A percentile compares a stretch with the other conserved stretches of the same genome.
These are phyloP conservation scores for Apamea monoglypha DNA, from an alignment of 2,888 invertebrate species.

Conservation along the genomic window DNA sequence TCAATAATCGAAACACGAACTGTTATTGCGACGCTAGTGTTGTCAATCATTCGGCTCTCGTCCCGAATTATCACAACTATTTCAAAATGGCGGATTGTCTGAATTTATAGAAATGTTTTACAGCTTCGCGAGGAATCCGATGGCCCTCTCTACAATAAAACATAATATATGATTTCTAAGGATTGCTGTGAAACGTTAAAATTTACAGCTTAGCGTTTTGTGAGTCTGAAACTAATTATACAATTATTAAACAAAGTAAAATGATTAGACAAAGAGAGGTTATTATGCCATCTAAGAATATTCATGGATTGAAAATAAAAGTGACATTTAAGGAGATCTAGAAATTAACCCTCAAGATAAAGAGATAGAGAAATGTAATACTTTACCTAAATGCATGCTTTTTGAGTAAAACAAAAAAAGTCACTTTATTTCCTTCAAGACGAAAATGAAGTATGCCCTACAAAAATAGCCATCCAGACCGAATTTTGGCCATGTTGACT, in stretches of 20 bases:
- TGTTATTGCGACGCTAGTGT: slow-evolving; percentile 45
- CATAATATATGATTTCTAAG: background rate
- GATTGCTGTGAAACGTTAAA: background rate
- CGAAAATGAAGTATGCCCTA: no score
- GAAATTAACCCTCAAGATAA: background rate
- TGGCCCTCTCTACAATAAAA: background rate
- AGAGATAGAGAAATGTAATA: background rate
- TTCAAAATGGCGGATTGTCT: slow-evolving; percentile 45
- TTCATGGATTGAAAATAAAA: background rate
- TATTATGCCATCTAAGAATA: no score
- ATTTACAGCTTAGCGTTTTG: background rate
- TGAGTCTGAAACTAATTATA: background rate
- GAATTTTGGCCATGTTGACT: no score
- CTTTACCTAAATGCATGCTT: background rate
- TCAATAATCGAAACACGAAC: slow-evolving; percentile 54
- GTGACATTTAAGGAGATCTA: background rate
- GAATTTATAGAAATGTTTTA: slow-evolving; percentile 28
- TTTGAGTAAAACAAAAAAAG: background rate
- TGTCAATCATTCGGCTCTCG: slow-evolving; percentile 58
- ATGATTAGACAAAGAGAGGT: no score
- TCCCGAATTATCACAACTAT: slow-evolving; percentile 42
- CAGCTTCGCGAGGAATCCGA: background rate
- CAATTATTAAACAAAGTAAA: no score
- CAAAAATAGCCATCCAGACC: no score
- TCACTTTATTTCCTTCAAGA: background rate